Base-by-base conservation (phyloP, 2,888 invertebrate species). In the Netelia inedita region DNA sequence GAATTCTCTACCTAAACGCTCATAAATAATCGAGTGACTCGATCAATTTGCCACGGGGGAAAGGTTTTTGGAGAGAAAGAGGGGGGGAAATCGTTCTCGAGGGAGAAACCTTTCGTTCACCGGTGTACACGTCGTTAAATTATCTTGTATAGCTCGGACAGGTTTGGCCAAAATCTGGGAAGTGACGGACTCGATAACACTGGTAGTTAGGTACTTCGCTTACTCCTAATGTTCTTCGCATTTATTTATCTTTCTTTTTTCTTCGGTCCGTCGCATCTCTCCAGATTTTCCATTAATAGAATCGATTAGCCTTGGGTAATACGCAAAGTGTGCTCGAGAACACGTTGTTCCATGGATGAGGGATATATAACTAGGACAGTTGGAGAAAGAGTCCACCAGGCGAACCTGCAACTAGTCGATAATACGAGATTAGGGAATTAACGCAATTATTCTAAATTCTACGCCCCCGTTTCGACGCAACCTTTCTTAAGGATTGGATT, bases 1-100 rank as follows among this genome's bases (percentile, higher is more conserved):
- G n/a, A 46, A 21, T 72, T 69, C 63, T 41, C 65, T 65, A 83
- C 71, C 65, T 71, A 68, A 73, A 63, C 28, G 41, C 59, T 71
- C 82, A 66, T 85, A 75, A 80, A 85, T 84, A 82, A 84, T 80
- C 73, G 81, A 23, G 19, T 41, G 55, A 66, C 73, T 79, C 16
- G 65, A 71, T 68, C 16, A 19, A n/a, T 50, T 66, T 57, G 23
- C 14, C 21, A 68, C 14, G 16, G 63, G 53, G 1, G 14, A 65
- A 55, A 55, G 35, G 35, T 61, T 59, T 28, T 8, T 11, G n/a
- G 55, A 16, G 55, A 55, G 55, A 19, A 16, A 55, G 19, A 55
- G 19, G 8, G 53, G n/a, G 53, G 19, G 19, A 9, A 19, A 57
- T 21, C 14, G 14, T 35, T 35, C 6, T 5, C 35, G 5, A 16